Conservation (phyloP, 1,140 invertebrate genomes). For the Vanessa atalanta region DNA sequence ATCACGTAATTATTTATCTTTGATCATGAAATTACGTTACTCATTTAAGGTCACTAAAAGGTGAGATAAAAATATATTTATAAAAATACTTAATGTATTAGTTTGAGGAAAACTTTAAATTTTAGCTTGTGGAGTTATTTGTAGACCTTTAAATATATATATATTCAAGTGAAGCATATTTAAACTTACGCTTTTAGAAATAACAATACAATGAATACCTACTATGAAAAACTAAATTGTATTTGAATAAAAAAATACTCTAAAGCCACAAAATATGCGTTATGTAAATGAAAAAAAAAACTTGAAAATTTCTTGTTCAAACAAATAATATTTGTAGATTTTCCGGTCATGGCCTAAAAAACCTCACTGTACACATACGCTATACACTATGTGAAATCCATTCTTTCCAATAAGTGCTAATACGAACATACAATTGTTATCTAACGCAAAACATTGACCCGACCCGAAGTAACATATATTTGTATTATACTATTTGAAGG, state of each 20-base stretch:
- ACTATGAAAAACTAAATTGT: background rate
- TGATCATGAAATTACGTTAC: slow-evolving; percentile 17
- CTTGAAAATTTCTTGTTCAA: background rate
- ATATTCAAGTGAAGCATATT: too few species aligned
- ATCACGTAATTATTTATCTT: slow-evolving; percentile 35
- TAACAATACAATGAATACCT: background rate
- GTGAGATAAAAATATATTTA: too few species aligned
- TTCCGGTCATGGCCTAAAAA: slow-evolving; percentile 7
- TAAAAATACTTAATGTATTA: too few species aligned
- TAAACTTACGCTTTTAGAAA: too few species aligned
- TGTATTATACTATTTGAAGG: too few species aligned
- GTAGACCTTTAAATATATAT: too few species aligned
- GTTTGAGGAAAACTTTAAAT: too few species aligned
- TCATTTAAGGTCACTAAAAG: background rate
- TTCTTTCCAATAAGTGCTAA: slow-evolving; percentile 10
- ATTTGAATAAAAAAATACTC: background rate
- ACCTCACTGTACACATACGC: background rate
- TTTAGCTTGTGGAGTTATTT: background rate
- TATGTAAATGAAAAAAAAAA: background rate
- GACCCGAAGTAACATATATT: background rate
- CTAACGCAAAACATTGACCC: slow-evolving; percentile 7
- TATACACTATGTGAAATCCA: background rate
- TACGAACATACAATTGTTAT: slow-evolving; percentile 7
- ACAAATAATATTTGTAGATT: slow-evolving; percentile 4
- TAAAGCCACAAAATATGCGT: background rate